phyloP scores from a whole-genome alignment of 2,113 vertebrate genomes.

The Pantherophis guttatus region DNA sequence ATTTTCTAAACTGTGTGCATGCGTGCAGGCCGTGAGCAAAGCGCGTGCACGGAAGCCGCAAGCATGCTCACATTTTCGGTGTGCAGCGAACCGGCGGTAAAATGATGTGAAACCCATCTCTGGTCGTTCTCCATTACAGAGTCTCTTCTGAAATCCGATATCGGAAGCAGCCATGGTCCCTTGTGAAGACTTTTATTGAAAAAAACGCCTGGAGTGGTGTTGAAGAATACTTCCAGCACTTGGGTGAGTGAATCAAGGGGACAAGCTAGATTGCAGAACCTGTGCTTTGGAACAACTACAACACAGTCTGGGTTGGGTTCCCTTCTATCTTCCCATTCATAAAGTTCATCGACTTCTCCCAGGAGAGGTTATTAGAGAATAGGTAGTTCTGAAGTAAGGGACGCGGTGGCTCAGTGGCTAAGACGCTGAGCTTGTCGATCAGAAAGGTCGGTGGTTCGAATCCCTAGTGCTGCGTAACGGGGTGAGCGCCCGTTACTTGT shows the following conservation, averaged over 20 bases:
- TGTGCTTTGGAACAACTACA: background rate
- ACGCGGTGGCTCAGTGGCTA: too few species aligned
- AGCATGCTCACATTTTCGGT: too few species aligned
- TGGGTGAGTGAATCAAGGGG: constrained; percentile 68
- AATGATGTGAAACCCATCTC: too few species aligned
- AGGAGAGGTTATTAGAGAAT: background rate
- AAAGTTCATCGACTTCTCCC: background rate
- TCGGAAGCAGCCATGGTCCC: constrained; percentile 89
- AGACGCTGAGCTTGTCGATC: too few species aligned
- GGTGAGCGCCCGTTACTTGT: too few species aligned
- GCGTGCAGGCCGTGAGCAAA: too few species aligned
- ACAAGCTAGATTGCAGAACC: background rate
- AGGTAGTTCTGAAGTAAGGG: background rate
- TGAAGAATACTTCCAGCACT: constrained; percentile 85
- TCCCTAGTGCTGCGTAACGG: too few species aligned
- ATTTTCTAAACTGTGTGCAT: too few species aligned
- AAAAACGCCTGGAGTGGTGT: constrained; percentile 90
- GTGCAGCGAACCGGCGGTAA: too few species aligned
- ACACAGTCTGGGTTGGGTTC: background rate
- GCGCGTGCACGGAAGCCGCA: too few species aligned
- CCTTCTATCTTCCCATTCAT: background rate
- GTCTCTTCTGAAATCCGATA: constrained; percentile 91
- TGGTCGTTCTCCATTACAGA: constrained; percentile 53
- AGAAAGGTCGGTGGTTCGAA: too few species aligned
- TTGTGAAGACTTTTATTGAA: constrained; percentile 87